Conservation (phyloP, 2,113 vertebrate species). For the Fulica atra region DNA sequence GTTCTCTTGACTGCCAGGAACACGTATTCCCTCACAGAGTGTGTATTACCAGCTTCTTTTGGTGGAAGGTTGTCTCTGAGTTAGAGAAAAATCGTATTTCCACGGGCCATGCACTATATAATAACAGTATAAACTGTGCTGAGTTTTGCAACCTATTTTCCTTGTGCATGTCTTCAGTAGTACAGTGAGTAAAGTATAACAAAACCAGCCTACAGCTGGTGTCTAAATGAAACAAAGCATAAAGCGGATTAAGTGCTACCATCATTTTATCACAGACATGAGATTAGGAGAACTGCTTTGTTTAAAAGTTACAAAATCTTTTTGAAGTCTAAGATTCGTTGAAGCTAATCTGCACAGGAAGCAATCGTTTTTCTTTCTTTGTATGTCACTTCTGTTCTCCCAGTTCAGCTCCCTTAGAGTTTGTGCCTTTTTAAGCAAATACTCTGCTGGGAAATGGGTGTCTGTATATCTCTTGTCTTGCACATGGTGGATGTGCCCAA, state of each 20-base stretch:
- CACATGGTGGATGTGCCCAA: background rate
- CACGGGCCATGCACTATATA: background rate
- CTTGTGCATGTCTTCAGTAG: background rate
- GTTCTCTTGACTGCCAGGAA: background rate
- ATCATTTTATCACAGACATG: background rate
- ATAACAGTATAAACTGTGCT: background rate
- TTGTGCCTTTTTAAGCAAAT: slow-evolving; percentile 30
- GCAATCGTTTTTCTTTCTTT: slow-evolving; percentile 2
- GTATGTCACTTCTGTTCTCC: background rate
- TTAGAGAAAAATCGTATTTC: background rate
- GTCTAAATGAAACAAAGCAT: background rate
- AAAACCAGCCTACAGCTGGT: background rate
- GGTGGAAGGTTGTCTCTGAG: background rate
- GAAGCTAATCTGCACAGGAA: slow-evolving; percentile 37
- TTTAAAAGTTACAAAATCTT: slow-evolving; percentile 25
- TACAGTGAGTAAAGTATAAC: background rate
- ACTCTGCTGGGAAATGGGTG: background rate
- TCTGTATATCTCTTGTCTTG: background rate
- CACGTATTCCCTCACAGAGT: background rate
- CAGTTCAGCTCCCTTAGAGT: background rate
- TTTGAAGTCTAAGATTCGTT: slow-evolving; percentile 45
- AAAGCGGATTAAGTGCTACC: slow-evolving; percentile 5
- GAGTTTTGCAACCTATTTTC: background rate
- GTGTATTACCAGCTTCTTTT: background rate
- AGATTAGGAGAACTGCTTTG: background rate